These are phyloP conservation scores for Eolophus roseicapilla DNA, from an alignment of 2,113 vertebrate species.

Conservation along the genomic window DNA sequence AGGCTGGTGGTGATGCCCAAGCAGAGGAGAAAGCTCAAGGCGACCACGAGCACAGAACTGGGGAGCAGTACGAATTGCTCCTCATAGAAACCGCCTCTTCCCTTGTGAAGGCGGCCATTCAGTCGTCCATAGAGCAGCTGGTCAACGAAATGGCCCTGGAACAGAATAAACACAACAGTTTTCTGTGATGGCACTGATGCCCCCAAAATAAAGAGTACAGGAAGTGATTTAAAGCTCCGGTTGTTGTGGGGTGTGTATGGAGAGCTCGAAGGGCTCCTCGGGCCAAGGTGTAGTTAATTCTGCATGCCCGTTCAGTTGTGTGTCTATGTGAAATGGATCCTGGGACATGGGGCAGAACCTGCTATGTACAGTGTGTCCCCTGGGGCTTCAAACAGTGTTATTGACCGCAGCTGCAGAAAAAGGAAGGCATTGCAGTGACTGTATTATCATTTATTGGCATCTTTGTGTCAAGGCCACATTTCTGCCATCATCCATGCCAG, in stretches of 20 bases:
- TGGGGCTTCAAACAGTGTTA: not conserved
- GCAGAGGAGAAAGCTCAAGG: not conserved
- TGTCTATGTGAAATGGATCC: not conserved
- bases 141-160: slow-evolving; percentile 77
- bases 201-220: not conserved
- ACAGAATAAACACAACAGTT: slow-evolving; percentile 74
- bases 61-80: slow-evolving; percentile 75
- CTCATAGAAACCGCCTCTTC: slow-evolving; percentile 77
- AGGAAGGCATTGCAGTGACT: not conserved
- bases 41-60: slow-evolving; percentile 66
- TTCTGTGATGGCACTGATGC: slow-evolving; percentile 59
- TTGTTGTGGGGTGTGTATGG: not conserved
- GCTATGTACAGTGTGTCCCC: not conserved
- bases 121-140: slow-evolving; percentile 80
- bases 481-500: not conserved
- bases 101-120: slow-evolving; percentile 78
- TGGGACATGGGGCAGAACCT: not conserved
- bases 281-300: not conserved
- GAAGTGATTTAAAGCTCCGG: not conserved
- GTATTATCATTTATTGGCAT: not conserved
- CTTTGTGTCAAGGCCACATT: not conserved
- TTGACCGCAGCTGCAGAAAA: not conserved
- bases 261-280: not conserved
- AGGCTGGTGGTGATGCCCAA: not conserved
- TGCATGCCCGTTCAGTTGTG: slow-evolving; percentile 55